Evolutionary conservation across 2,113 vertebrate genomes (phyloP).

Genomic region (Cyanoderma ruficeps): DNA sequence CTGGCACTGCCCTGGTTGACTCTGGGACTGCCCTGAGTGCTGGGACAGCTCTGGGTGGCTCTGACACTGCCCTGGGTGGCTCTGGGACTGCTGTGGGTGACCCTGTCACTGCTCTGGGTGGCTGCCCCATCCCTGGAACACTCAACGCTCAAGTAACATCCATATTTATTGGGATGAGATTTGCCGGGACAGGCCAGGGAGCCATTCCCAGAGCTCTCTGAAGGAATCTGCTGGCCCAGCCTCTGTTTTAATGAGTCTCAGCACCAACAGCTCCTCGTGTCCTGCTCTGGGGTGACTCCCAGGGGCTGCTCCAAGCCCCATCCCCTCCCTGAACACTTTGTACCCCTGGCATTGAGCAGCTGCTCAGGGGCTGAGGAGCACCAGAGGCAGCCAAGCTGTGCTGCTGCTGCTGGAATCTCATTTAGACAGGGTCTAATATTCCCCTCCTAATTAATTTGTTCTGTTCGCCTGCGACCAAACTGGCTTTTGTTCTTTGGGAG

Average conservation of each 20-base stretch:
- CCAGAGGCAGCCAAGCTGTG: not conserved
- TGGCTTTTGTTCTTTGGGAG: constrained; percentile 42
- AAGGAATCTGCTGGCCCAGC: not conserved
- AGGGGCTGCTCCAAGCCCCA: not conserved
- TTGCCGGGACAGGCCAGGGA: not conserved
- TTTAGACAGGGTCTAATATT: not conserved
- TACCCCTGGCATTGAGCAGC: not conserved
- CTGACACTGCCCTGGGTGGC: not conserved
- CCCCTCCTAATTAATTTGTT: constrained; percentile 56
- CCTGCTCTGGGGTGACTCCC: not conserved
- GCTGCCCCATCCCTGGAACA: not conserved
- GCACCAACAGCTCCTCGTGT: not conserved
- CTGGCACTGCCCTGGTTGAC: too few species aligned
- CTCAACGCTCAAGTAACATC: not conserved
- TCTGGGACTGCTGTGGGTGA: not conserved
- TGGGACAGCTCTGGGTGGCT: too few species aligned
- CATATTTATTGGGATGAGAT: not conserved
- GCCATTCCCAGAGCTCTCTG: not conserved
- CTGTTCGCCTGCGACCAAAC: not conserved
- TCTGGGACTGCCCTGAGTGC: not conserved
- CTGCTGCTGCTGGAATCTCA: not conserved
- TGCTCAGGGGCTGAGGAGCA: not conserved
- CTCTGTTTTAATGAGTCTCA: not conserved
- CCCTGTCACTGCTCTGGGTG: not conserved
- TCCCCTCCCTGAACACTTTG: not conserved